Conservation (phyloP, 2,888 invertebrate genomes). For the Torymus auratus region DNA sequence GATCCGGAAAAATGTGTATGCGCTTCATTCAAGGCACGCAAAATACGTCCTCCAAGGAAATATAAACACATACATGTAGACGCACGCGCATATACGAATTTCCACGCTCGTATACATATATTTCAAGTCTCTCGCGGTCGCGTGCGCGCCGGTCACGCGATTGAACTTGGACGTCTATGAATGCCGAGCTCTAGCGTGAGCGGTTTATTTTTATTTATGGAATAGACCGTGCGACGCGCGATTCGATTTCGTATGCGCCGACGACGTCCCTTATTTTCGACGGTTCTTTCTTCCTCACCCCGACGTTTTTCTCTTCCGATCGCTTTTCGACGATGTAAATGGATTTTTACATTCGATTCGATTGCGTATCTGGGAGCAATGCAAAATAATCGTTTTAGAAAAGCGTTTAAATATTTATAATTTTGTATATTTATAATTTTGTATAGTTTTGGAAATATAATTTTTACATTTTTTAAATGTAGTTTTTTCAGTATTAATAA, state of each 20-base stretch:
- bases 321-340: too few species aligned
- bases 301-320: too few species aligned
- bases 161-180: constrained; percentile 27
- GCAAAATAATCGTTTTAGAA: too few species aligned
- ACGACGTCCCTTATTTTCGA: neutral
- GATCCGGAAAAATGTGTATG: too few species aligned
- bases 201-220: constrained; percentile 40
- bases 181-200: neutral
- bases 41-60: neutral
- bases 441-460: too few species aligned
- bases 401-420: too few species aligned
- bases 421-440: too few species aligned
- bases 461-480: too few species aligned
- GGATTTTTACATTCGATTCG: too few species aligned
- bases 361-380: too few species aligned
- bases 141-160: constrained; percentile 34
- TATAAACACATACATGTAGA: neutral
- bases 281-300: neutral
- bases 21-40: too few species aligned
- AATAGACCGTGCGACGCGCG: neutral
- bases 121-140: constrained; percentile 22
- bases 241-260: constrained; percentile 12
- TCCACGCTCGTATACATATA: neutral
- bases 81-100: neutral
- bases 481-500: too few species aligned